Evolutionary conservation across 2,797 vertebrate genomes (phyloP).

Genomic region (Peromyscus nudipes): DNA sequence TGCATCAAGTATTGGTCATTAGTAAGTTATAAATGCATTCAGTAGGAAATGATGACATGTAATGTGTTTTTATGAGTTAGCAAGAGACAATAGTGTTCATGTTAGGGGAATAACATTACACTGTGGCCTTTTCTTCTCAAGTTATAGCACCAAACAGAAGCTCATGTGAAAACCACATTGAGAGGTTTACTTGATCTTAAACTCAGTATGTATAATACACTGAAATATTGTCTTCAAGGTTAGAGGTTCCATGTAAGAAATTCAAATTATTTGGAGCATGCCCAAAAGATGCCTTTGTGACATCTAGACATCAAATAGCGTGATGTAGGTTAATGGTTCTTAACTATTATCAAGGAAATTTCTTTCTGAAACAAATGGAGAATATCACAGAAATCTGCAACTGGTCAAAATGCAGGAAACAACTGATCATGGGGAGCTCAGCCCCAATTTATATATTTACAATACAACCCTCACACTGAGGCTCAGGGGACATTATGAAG

Average conservation of each 20-base stretch:
- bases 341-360: background rate
- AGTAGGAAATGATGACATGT: background rate
- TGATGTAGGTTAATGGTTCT: background rate
- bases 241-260: background rate
- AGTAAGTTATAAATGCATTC: conserved; percentile 22
- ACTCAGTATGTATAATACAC: conserved; percentile 2
- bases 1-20: conserved; percentile 50
- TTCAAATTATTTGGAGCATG: background rate
- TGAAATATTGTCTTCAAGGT: background rate
- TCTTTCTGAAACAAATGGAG: background rate
- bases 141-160: background rate
- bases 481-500: background rate
- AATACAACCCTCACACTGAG: background rate
- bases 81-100: conserved; percentile 66
- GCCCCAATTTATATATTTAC: background rate
- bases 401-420: background rate
- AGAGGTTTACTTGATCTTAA: conserved; percentile 33
- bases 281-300: background rate
- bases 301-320: background rate
- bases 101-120: conserved; percentile 34
- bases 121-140: background rate
- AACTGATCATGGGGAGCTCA: background rate
- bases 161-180: conserved; percentile 52
- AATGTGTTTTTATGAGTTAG: conserved; percentile 69
- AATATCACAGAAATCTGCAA: background rate